These are phyloP conservation scores for Brachyrhaphis roseni DNA, from an alignment of 2,797 vertebrate species.

Conservation along the genomic window DNA sequence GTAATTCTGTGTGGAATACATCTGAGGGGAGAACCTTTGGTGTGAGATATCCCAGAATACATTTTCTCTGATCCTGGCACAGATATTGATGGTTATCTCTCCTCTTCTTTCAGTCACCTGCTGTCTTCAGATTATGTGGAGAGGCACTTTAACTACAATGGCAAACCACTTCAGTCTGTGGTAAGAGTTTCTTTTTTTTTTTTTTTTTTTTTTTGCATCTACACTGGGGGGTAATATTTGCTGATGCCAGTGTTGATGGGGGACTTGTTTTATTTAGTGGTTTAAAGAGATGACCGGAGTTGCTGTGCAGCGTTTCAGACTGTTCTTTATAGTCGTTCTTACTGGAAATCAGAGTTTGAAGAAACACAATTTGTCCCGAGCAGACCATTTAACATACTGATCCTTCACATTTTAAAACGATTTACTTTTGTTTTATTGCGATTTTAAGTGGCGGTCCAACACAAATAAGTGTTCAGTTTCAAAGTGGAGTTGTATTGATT, in stretches of 20 bases:
- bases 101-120: constrained; percentile 82
- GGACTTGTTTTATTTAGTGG: constrained; percentile 23
- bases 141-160: constrained; percentile 79
- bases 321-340: neutral
- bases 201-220: neutral
- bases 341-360: constrained; percentile 8
- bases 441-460: neutral
- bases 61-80: constrained; percentile 3
- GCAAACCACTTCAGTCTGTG: constrained; percentile 69
- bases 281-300: constrained; percentile 37
- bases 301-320: neutral
- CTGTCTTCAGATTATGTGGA: constrained; percentile 90
- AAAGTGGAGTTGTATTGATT: neutral
- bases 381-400: neutral
- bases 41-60: constrained; percentile 10
- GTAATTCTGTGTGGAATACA: constrained; percentile 19
- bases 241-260: constrained; percentile 17
- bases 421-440: neutral
- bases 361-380: constrained; percentile 4
- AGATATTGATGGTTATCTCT: constrained; percentile 25
- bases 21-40: constrained; percentile 14
- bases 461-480: neutral
- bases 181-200: constrained; percentile 54
- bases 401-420: neutral
- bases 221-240: constrained; percentile 11